Evolutionary conservation across 2,888 invertebrate species (phyloP).

Genomic region (Drosophila siamana): DNA sequence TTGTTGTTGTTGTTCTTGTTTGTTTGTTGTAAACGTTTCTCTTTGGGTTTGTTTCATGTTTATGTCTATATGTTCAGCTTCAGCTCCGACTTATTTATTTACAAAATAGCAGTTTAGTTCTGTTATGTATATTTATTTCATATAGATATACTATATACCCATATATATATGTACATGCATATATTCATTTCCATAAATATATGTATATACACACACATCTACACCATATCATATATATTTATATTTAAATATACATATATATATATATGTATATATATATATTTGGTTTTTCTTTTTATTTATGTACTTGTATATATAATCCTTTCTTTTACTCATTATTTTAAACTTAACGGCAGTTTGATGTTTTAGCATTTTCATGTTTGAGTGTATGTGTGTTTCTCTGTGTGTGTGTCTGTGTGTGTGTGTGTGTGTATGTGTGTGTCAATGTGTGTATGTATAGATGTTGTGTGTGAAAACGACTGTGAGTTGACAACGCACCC

Average conservation of each 20-base stretch:
- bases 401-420: constrained; percentile 21
- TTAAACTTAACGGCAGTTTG: constrained; percentile 80
- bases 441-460: not conserved
- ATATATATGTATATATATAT: constrained; percentile 23
- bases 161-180: constrained; percentile 21
- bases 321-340: constrained; percentile 59
- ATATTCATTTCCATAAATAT: constrained; percentile 45
- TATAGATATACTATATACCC: constrained; percentile 15
- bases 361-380: constrained; percentile 69
- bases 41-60: constrained; percentile 46
- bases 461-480: constrained; percentile 23
- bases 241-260: constrained; percentile 39
- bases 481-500: constrained; percentile 18
- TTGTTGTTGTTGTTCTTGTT: constrained; percentile 14
- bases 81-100: constrained; percentile 73
- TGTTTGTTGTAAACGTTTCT: constrained; percentile 55
- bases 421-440: constrained; percentile 22
- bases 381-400: constrained; percentile 22
- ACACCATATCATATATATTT: constrained; percentile 10
- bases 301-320: constrained; percentile 61
- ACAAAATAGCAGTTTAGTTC: constrained; percentile 75
- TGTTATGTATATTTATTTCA: constrained; percentile 58
- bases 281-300: constrained; percentile 27
- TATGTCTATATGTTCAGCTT: constrained; percentile 74
- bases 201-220: constrained; percentile 27